Evolutionary conservation across 2,113 vertebrate species (phyloP).

Genomic region (Enhydra lutris): DNA sequence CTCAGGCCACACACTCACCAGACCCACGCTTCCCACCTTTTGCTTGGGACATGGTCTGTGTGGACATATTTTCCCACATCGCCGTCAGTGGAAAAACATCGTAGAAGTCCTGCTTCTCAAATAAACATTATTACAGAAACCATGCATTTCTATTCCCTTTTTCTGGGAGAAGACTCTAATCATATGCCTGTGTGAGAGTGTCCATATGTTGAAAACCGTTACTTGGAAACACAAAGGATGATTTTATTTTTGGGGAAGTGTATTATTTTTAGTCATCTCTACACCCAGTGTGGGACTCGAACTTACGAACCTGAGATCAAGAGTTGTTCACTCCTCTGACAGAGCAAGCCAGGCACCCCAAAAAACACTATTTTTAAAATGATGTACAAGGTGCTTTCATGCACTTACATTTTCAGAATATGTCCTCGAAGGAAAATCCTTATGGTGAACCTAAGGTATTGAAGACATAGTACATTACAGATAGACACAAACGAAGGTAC

Average conservation of each 20-base stretch:
- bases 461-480: background rate
- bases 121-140: background rate
- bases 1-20: background rate
- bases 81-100: background rate
- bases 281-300: background rate
- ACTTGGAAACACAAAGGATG: background rate
- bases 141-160: background rate
- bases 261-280: no score
- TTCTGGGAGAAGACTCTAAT: background rate
- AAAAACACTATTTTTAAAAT: background rate
- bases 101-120: background rate
- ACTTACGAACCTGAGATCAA: background rate
- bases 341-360: background rate
- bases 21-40: no score
- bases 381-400: background rate
- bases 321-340: background rate
- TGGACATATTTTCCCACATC: background rate
- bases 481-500: background rate
- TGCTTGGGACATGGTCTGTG: rapidly evolving
- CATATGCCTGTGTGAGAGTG: background rate
- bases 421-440: background rate
- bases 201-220: background rate
- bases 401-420: background rate
- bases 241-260: background rate
- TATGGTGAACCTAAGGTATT: background rate